These are phyloP conservation scores for Tenthredo mesomela DNA, from an alignment of 2,888 invertebrate genomes.

Conservation along the genomic window DNA sequence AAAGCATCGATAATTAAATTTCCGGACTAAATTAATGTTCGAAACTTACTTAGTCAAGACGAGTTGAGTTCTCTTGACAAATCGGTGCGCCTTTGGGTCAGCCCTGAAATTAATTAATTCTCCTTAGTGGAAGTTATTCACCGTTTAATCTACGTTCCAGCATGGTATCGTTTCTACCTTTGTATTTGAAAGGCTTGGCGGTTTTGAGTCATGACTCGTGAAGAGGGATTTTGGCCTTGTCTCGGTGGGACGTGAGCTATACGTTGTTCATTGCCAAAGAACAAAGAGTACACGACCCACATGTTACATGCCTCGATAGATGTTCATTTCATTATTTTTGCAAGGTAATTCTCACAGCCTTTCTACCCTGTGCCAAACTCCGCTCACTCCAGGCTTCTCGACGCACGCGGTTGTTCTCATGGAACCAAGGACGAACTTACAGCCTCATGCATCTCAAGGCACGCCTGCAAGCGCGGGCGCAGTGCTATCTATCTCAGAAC, in stretches of 20 bases:
- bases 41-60: slow-evolving; percentile 41
- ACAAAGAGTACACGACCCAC: background rate
- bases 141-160: slow-evolving; percentile 14
- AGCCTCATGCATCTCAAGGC: background rate
- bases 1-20: slow-evolving; percentile 50
- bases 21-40: slow-evolving; percentile 47
- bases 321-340: background rate
- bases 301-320: background rate
- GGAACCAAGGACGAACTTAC: background rate
- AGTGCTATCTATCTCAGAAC: background rate
- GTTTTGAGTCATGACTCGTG: background rate
- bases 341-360: background rate
- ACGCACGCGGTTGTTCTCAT: background rate
- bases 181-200: background rate
- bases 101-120: slow-evolving; percentile 42
- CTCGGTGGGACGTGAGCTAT: background rate
- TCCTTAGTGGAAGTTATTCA: slow-evolving; percentile 36
- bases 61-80: slow-evolving; percentile 36
- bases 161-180: slow-evolving; percentile 18
- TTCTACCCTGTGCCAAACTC: background rate
- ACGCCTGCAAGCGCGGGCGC: background rate
- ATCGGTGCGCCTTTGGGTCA: slow-evolving; percentile 25
- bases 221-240: background rate
- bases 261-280: background rate
- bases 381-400: background rate